Percentiles rank a stretch among this genome's conserved stretches.
These are phyloP conservation scores for Hippopotamus amphibius DNA, from an alignment of 2,113 vertebrate species.

Conservation along the genomic window DNA sequence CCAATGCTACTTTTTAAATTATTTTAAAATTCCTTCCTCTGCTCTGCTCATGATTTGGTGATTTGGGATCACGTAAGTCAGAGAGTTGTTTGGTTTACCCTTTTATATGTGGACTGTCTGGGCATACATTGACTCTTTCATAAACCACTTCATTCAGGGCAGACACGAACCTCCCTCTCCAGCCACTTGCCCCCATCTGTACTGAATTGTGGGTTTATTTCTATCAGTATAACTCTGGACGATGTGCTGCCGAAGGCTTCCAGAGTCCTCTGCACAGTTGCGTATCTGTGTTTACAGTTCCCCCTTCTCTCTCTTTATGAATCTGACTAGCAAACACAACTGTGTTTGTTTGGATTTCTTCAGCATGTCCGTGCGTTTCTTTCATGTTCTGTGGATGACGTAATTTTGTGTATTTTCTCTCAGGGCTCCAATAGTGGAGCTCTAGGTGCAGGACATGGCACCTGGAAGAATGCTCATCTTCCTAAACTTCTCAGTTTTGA, in stretches of 20 bases:
- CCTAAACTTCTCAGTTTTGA: background rate
- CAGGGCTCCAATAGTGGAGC: constrained; percentile 3
- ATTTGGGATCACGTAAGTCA: background rate
- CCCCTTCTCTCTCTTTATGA: constrained; percentile 63
- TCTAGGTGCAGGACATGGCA: fast-evolving
- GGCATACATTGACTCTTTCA: background rate
- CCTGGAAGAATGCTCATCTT: background rate
- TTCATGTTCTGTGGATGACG: constrained; percentile 28
- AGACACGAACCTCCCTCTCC: background rate
- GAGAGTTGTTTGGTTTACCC: background rate
- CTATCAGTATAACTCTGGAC: background rate
- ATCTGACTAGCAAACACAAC: constrained; percentile 37
- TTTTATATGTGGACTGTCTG: background rate
- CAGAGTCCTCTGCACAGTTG: background rate
- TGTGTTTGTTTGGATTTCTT: constrained; percentile 70
- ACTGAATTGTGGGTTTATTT: background rate
- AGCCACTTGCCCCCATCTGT: background rate
- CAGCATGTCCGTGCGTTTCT: background rate
- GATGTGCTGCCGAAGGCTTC: background rate
- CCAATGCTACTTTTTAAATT: background rate
- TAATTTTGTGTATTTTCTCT: constrained; percentile 56
- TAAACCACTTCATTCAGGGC: background rate
- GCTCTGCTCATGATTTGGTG: background rate
- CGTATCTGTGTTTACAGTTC: constrained; percentile 54
- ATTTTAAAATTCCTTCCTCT: constrained; percentile 20